phyloP scores from a whole-genome alignment of 2,888 invertebrate species.

The Pterobdella sp. region DNA sequence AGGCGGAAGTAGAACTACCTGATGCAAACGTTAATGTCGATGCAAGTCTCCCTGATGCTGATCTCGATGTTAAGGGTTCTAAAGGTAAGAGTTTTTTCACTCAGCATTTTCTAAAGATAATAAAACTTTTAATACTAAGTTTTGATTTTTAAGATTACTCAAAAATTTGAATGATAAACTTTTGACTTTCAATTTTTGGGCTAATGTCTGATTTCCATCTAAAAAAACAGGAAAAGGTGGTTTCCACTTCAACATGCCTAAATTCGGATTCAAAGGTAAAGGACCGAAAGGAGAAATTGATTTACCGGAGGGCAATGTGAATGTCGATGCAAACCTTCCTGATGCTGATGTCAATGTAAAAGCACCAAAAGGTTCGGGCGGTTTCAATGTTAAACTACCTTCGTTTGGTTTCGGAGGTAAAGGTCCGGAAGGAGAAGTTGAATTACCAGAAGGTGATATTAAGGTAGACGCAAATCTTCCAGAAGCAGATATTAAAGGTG shows the following conservation, averaged over 20 bases:
- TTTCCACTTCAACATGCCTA: conserved; percentile 24
- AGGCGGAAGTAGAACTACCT: conserved; percentile 24
- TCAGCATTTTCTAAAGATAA: background rate
- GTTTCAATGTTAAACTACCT: conserved; percentile 4
- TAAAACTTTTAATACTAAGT: too few relatives aligned
- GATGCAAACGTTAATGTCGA: conserved; percentile 17
- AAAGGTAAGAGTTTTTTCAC: background rate
- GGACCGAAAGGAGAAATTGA: conserved; percentile 25
- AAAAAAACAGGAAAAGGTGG: conserved; percentile 23
- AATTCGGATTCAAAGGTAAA: conserved; percentile 28
- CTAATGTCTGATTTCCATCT: background rate
- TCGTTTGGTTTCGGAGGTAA: conserved; percentile 2
- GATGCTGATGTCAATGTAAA: conserved; percentile 25
- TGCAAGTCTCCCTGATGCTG: conserved; percentile 24
- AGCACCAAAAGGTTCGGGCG: conserved; percentile 17
- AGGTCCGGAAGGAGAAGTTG: conserved; percentile 20
- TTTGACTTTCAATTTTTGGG: background rate
- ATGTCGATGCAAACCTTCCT: conserved; percentile 13
- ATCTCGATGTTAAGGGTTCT: conserved; percentile 9
- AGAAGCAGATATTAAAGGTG: conserved; percentile 20
- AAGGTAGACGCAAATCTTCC: conserved; percentile 21
- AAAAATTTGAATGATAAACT: background rate
- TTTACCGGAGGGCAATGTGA: background rate
- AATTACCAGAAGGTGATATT: conserved; percentile 5
- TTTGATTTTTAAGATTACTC: background rate